Percentiles rank a stretch among this genome's conserved stretches.
These are phyloP conservation scores for Ammodytes marinus DNA, from an alignment of 2,113 vertebrate genomes.

Conservation along the genomic window DNA sequence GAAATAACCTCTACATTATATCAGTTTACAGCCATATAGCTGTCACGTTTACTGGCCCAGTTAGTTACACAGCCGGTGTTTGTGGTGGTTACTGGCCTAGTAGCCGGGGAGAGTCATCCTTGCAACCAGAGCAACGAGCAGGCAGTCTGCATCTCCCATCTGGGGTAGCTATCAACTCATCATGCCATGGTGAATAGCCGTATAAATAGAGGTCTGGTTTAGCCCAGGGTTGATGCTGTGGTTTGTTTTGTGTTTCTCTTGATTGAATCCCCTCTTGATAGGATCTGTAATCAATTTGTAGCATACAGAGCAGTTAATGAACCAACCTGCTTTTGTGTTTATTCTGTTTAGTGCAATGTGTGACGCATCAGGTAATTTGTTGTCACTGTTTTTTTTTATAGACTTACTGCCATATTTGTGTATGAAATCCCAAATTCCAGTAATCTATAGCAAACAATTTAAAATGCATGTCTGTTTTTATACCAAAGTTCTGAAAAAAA, in stretches of 20 bases:
- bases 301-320: constrained; percentile 30
- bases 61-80: constrained; percentile 64
- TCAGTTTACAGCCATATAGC: constrained; percentile 24
- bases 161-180: constrained; percentile 58
- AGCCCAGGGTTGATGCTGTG: not conserved
- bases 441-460: not conserved
- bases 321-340: not conserved
- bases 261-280: constrained; percentile 49
- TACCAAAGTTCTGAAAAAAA: not conserved
- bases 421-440: not conserved
- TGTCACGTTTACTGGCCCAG: constrained; percentile 24
- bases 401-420: not conserved
- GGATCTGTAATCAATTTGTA: constrained; percentile 35
- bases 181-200: constrained; percentile 26
- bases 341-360: not conserved
- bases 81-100: constrained; percentile 81
- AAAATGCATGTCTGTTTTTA: not conserved
- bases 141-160: constrained; percentile 60
- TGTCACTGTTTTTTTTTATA: not conserved
- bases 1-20: not conserved
- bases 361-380: not conserved
- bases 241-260: constrained; percentile 33
- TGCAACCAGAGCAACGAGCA: constrained; percentile 81
- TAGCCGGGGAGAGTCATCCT: constrained; percentile 76
- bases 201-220: constrained; percentile 32